Evolutionary conservation across 2,888 invertebrate genomes (phyloP).

Genomic region (Yponomeuta malinellus): DNA sequence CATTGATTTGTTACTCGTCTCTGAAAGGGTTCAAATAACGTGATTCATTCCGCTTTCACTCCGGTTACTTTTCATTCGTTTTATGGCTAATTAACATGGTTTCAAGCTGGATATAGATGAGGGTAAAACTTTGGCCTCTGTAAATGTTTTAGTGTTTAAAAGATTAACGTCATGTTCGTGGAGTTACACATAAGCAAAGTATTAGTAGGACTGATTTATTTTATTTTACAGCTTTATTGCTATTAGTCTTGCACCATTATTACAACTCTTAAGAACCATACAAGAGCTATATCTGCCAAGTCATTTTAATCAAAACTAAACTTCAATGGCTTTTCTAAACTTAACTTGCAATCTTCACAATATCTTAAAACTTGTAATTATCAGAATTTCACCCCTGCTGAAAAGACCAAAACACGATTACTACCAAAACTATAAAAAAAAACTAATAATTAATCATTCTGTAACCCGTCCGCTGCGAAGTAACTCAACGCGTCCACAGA

Average conservation of each 20-base stretch:
- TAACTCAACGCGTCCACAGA: slow-evolving; percentile 50
- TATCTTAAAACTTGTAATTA: no score
- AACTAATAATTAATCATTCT: background rate
- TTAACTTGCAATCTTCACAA: no score
- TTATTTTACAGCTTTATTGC: background rate
- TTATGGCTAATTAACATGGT: background rate
- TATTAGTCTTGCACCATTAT: background rate
- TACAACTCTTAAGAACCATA: no score
- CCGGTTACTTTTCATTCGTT: background rate
- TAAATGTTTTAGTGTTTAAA: slow-evolving; percentile 75
- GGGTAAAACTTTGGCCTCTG: slow-evolving; percentile 49
- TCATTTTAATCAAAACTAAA: no score
- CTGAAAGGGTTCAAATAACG: slow-evolving; percentile 19
- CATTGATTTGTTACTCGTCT: slow-evolving; percentile 49
- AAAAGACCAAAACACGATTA: background rate
- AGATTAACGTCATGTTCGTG: slow-evolving; percentile 68
- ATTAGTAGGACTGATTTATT: background rate
- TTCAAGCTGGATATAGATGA: background rate
- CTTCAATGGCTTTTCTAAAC: no score
- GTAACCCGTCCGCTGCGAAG: background rate
- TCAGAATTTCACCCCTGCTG: no score
- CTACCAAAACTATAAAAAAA: background rate
- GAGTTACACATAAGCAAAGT: slow-evolving; percentile 44
- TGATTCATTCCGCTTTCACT: background rate
- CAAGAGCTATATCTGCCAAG: no score